phyloP scores from a whole-genome alignment of 2,888 invertebrate species.

The Hoplodrina blanda region DNA sequence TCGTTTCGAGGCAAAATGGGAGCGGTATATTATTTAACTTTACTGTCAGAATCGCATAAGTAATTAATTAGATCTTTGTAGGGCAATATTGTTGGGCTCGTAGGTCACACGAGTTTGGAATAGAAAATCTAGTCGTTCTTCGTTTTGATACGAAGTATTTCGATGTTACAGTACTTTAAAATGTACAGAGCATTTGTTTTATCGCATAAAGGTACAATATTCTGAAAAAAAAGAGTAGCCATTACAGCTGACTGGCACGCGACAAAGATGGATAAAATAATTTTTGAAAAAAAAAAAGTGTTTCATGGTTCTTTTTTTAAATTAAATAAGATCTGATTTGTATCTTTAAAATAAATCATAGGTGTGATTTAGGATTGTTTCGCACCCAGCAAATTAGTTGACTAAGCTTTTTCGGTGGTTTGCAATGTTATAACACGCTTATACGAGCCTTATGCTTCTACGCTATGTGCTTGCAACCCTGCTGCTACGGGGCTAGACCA shows the following conservation, averaged over 20 bases:
- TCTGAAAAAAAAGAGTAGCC: not conserved
- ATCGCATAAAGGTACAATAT: not conserved
- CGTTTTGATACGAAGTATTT: not conserved
- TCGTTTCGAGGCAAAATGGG: no score
- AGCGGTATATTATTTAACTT: no score
- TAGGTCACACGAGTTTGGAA: not conserved
- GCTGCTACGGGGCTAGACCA: constrained; percentile 30
- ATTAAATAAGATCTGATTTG: not conserved
- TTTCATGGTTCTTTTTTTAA: no score
- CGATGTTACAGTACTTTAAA: not conserved
- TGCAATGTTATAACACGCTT: constrained; percentile 9
- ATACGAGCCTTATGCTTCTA: constrained; percentile 20
- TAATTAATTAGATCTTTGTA: not conserved
- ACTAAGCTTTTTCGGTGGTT: constrained; percentile 37
- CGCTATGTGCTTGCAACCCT: constrained; percentile 27
- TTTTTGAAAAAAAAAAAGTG: no score
- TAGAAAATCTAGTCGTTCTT: no score
- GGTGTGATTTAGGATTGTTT: constrained; percentile 8
- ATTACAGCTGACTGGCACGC: not conserved
- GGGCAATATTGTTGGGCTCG: not conserved
- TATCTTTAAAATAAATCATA: not conserved
- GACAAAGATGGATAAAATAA: no score
- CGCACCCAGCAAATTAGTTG: not conserved
- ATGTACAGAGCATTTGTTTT: not conserved
- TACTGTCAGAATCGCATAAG: not conserved